phyloP scores from a whole-genome alignment of 2,113 vertebrate genomes.

The Dolichallabes microphthalmus region DNA sequence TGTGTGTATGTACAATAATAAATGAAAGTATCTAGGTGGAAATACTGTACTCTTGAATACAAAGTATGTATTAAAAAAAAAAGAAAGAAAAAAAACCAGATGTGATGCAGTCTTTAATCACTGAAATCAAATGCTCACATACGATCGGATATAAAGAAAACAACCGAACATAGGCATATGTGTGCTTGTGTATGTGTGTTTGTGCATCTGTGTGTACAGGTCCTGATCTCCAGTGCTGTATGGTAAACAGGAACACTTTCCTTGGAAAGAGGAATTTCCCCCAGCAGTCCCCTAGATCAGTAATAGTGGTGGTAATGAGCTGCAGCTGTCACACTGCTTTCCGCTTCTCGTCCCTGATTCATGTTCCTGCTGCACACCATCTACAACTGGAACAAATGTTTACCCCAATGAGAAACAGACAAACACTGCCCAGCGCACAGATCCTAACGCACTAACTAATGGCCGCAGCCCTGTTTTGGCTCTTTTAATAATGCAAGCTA shows the following conservation, averaged over 20 bases:
- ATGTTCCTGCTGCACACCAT: slow-evolving; percentile 81
- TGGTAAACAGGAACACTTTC: slow-evolving; percentile 66
- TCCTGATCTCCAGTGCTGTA: slow-evolving; percentile 54
- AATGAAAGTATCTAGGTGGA: neutral
- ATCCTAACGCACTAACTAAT: slow-evolving; percentile 52
- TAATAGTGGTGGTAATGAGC: slow-evolving; percentile 77
- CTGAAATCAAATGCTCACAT: slow-evolving; percentile 8
- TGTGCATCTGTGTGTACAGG: slow-evolving; percentile 43
- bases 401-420: slow-evolving; percentile 78
- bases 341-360: slow-evolving; percentile 77
- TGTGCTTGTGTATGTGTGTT: slow-evolving; percentile 37
- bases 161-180: slow-evolving; percentile 30
- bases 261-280: slow-evolving; percentile 70
- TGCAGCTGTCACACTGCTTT: slow-evolving; percentile 80
- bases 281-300: slow-evolving; percentile 69
- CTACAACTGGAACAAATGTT: slow-evolving; percentile 87
- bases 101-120: neutral
- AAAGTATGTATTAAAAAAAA: neutral
- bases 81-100: neutral
- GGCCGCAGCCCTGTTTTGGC: slow-evolving; percentile 38
- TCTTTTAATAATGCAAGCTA: slow-evolving; percentile 48
- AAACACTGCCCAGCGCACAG: slow-evolving; percentile 60
- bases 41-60: slow-evolving; percentile 1
- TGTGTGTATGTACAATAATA: slow-evolving; percentile 27
- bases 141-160: neutral